Conservation (phyloP, 1,140 invertebrate species). For the Steinernema khuongi region DNA sequence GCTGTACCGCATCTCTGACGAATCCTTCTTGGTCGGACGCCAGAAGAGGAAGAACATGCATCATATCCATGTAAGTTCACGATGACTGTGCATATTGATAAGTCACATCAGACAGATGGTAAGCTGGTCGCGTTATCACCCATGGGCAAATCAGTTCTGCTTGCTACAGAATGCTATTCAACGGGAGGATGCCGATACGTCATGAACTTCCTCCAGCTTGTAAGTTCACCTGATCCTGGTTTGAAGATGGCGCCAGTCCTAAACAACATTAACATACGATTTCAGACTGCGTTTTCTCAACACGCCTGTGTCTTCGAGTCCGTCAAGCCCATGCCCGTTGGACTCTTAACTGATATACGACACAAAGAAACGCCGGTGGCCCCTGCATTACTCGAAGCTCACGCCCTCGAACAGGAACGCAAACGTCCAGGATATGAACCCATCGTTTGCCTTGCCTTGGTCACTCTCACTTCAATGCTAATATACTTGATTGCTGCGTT, state of each 20-base stretch:
- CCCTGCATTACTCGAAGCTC: too few relatives aligned
- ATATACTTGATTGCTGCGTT: neutral
- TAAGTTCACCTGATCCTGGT: neutral
- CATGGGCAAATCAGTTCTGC: neutral
- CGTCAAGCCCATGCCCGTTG: too few relatives aligned
- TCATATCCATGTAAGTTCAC: neutral
- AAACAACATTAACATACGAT: neutral
- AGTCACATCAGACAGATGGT: neutral
- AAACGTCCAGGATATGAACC: neutral
- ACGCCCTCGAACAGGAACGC: neutral
- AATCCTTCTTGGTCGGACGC: neutral
- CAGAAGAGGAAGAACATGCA: conserved; percentile 1
- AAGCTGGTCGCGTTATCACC: neutral
- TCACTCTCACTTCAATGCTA: neutral
- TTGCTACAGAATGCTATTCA: neutral
- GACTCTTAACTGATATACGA: too few relatives aligned
- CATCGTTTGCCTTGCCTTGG: neutral
- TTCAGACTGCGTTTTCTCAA: neutral
- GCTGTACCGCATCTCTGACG: neutral
- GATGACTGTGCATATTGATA: neutral
- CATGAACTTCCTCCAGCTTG: neutral
- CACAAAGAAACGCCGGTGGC: too few relatives aligned
- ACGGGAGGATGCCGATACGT: neutral
- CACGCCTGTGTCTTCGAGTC: neutral
- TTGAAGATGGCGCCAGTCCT: too few relatives aligned